These are phyloP conservation scores for Leptopilina drosophilae DNA, from an alignment of 2,888 invertebrate species.

Conservation along the genomic window DNA sequence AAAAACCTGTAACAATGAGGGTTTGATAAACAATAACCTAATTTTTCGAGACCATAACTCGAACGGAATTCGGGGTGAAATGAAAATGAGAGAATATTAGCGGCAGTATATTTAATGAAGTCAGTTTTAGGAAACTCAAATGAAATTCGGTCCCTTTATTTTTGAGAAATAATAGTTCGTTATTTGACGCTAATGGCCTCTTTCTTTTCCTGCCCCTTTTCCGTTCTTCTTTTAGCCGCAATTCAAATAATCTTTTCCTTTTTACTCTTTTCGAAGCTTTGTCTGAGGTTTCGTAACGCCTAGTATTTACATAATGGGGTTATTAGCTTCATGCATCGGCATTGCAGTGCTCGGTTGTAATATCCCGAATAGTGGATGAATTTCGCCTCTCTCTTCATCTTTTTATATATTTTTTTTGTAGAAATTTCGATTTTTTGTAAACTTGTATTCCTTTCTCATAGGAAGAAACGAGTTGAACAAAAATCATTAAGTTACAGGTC, in stretches of 20 bases:
- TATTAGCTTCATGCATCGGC: constrained; percentile 32
- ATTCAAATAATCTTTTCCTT: constrained; percentile 32
- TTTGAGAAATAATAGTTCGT: constrained; percentile 29
- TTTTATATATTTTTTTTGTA: neutral
- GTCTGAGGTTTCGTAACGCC: constrained; percentile 35
- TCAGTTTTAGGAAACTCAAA: neutral
- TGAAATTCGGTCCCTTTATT: constrained; percentile 13
- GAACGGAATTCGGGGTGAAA: neutral
- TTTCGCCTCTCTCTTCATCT: constrained; percentile 1
- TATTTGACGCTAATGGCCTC: constrained; percentile 12
- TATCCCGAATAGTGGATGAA: constrained; percentile 26
- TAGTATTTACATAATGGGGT: constrained; percentile 40
- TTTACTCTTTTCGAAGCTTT: constrained; percentile 29
- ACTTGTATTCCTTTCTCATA: neutral
- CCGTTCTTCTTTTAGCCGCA: constrained; percentile 7
- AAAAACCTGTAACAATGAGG: neutral
- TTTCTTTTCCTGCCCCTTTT: neutral
- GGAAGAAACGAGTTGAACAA: constrained; percentile 14
- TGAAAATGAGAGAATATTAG: neutral
- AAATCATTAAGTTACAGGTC: constrained; percentile 23
- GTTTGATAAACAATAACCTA: constrained; percentile 16
- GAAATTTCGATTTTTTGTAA: constrained; percentile 39
- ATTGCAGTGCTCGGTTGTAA: constrained; percentile 14
- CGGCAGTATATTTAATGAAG: neutral
- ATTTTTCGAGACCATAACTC: neutral